A percentile compares a stretch with the other conserved stretches of the same genome.
These are phyloP conservation scores for Pedetes capensis DNA, from an alignment of 2,113 vertebrate species.

Conservation along the genomic window DNA sequence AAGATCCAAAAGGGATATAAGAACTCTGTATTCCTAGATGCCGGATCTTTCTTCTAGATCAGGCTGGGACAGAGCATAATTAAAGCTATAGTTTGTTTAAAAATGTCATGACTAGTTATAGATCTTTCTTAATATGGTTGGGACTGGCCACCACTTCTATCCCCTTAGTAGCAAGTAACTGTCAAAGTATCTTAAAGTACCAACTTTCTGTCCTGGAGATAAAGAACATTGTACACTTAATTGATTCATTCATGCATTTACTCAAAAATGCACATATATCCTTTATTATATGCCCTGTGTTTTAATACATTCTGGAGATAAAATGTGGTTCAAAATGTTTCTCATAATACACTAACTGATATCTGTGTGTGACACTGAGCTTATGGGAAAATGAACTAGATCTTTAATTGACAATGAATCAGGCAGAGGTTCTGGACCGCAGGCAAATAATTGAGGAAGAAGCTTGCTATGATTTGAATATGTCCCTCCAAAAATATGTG, in stretches of 20 bases:
- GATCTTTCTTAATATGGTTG: neutral
- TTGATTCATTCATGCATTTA: neutral
- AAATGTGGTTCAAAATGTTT: neutral
- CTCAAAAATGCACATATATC: neutral
- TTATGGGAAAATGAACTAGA: neutral
- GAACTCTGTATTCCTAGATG: neutral
- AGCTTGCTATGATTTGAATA: neutral
- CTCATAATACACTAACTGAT: neutral
- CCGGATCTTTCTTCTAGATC: neutral
- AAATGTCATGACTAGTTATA: neutral
- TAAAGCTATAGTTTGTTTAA: slow-evolving; percentile 14
- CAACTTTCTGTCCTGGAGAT: neutral
- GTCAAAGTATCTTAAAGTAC: slow-evolving; percentile 1
- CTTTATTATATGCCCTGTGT: neutral
- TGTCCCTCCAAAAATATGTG: neutral
- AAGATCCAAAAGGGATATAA: neutral
- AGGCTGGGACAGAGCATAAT: neutral
- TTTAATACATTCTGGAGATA: neutral
- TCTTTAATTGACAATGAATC: neutral
- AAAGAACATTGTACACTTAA: neutral
- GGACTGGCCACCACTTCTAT: neutral
- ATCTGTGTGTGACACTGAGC: neutral
- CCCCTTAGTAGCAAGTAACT: neutral
- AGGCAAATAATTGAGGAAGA: neutral
- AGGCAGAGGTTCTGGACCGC: neutral